phyloP scores from a whole-genome alignment of 2,888 invertebrate species.

The Sicus ferrugineus region DNA sequence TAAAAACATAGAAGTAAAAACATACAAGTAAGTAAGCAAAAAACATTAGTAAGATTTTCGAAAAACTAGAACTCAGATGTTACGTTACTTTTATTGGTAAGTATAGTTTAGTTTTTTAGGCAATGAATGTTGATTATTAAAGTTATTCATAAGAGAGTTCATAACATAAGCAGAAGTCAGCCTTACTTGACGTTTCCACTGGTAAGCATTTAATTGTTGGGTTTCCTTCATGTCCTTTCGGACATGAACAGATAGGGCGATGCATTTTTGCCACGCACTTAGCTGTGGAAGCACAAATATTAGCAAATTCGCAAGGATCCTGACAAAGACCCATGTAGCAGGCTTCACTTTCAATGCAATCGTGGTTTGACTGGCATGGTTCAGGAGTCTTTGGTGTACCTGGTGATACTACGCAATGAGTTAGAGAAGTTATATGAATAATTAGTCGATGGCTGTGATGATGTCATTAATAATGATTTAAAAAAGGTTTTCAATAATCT shows the following conservation, averaged over 20 bases:
- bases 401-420: constrained; percentile 70
- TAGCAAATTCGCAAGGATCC: constrained; percentile 84
- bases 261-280: constrained; percentile 83
- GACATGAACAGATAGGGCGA: constrained; percentile 83
- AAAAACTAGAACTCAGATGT: background rate
- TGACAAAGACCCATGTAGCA: constrained; percentile 84
- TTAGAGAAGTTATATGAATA: constrained; percentile 36
- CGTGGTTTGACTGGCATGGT: constrained; percentile 83
- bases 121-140: constrained; percentile 35
- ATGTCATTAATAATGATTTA: constrained; percentile 36
- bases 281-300: constrained; percentile 78
- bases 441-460: constrained; percentile 21
- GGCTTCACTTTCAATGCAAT: constrained; percentile 83
- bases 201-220: constrained; percentile 82
- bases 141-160: constrained; percentile 30
- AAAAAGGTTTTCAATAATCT: constrained; percentile 28
- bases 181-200: constrained; percentile 77
- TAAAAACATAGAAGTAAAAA: constrained; percentile 38
- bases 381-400: constrained; percentile 76
- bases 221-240: constrained; percentile 81
- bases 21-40: background rate
- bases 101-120: constrained; percentile 31
- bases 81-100: constrained; percentile 10
- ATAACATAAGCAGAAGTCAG: constrained; percentile 41
- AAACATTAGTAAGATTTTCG: background rate